Base-by-base conservation (phyloP, 92 coral and sea anemone species). In the Epizoanthus ramosus region DNA sequence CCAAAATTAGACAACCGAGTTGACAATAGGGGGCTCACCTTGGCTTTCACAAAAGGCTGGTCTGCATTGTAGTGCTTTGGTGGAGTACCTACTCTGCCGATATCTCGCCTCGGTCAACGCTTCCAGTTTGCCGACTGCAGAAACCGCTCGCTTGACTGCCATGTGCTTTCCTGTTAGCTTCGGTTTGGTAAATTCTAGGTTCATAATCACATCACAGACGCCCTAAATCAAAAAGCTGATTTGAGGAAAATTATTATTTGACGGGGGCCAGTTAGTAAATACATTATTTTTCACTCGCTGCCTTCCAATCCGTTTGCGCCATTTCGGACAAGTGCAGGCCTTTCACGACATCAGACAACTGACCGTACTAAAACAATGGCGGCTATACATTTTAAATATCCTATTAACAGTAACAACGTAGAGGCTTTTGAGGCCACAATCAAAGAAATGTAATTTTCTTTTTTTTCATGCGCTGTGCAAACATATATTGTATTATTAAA, bases 191-290 rank as follows among this genome's bases (percentile, higher is more conserved):
- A 89, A 80, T 72, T 96, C 93, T 53, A 96, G 85, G 60, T 83
- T 82, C 65, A 94, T 71, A 24, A 96, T 85, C 12, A 96, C 96
- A 56, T 96, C 98, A 68, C 98, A 96, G 59, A 89, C 95, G 18
- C 99, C 99, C 99, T 96, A 18, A 56, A 35, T 22, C 16, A 31
- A 60, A 81, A 13, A 50, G 12, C n/a, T 6, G 10, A 57, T 18
- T 41, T 43, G 35, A 64, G 69, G 35, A 64, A 16, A 64, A 64
- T 8, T 22, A 64, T 22, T 22, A 64, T 22, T 22, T 22, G 23
- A 60, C 12, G 39, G 6, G 43, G 43, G 43, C 43, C 5, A 37
- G 43, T 37, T 37, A 37, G 43, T 37, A 37, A 3, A 3, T 37
- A 37, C 0, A 37, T 28, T 28, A 1, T 37, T 37, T 37, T 6